Base-by-base conservation (phyloP, 2,797 vertebrate species). In the Mormyrops boulengeri region DNA sequence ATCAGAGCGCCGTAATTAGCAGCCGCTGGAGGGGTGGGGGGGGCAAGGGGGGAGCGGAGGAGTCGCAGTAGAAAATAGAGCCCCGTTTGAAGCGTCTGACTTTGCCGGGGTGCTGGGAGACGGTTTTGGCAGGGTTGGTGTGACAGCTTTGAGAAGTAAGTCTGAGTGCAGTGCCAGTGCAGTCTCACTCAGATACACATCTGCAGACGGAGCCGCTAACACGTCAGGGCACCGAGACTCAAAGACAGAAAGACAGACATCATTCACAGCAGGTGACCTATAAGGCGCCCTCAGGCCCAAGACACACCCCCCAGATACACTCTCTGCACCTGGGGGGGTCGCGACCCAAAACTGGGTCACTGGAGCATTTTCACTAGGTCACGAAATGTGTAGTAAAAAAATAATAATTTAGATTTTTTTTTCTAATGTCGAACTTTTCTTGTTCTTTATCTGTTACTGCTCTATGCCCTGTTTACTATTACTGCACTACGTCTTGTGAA, bases 1-100 rank as follows among this genome's bases (percentile, higher is more conserved):
- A 49, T 88, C 52, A 88, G 77, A 47, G 22, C 53, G 5, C 44
- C 2, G 41, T 88, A 89, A 89, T 90, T 88, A 89, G 69, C 85
- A 44, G 73, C 34, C 22, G 80, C 69, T 34, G 84, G 41, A 82
- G 44, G 85, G 53, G 55, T 49, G 44, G 44, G 69, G 41, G 53
- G 87, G 66, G 11, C 6, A 26, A 17, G 26, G 82, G 53, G 53
- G 69, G 12, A 19, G 9, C n/a, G 8, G 85, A 44, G 34, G 44
- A 49, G 30, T 57, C 17, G 22, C 6, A 55, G 34, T 62, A 66
- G 89, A 88, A 88, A 73, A 88, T 30, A 90, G 38, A 85, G 60
- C n/a, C n/a, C 8, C 41, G 49, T 89, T 87, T 73, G 49, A 89
- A 30, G 85, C 44, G 11, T 60, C 22, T 12, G 49, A 86, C 62